Percentiles rank a stretch among this genome's conserved stretches.
These are phyloP conservation scores for Ophiodon elongatus DNA, from an alignment of 2,113 vertebrate genomes.

Conservation along the genomic window DNA sequence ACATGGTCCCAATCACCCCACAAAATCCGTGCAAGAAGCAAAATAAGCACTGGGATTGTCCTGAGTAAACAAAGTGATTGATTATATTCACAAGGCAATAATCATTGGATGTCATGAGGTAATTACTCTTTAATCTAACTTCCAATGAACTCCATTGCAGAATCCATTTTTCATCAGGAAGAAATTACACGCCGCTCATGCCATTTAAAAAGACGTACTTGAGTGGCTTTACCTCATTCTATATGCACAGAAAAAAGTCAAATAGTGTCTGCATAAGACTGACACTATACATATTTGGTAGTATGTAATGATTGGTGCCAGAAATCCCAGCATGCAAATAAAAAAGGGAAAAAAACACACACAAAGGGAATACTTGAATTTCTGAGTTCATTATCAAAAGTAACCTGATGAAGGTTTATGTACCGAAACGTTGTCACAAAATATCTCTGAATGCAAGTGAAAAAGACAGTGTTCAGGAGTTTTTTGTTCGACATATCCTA, in stretches of 20 bases:
- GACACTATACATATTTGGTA: background rate
- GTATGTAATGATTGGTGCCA: background rate
- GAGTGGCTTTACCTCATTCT: background rate
- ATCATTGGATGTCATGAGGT: constrained; percentile 48
- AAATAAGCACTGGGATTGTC: constrained; percentile 31
- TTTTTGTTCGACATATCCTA: background rate
- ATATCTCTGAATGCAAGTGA: too few species aligned
- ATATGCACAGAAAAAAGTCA: background rate
- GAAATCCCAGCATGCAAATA: background rate
- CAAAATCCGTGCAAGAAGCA: constrained; percentile 37
- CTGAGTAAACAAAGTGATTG: constrained; percentile 52
- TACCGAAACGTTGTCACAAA: background rate
- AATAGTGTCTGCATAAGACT: background rate
- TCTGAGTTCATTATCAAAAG: background rate
- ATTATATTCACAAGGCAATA: constrained; percentile 52
- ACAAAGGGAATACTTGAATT: background rate
- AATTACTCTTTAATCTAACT: constrained; percentile 64
- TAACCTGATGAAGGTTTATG: background rate
- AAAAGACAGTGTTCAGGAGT: background rate
- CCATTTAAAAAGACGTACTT: background rate
- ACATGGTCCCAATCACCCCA: constrained; percentile 26
- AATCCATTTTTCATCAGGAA: constrained; percentile 58
- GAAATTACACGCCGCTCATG: constrained; percentile 17
- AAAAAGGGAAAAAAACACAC: background rate
- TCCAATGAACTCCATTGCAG: constrained; percentile 40